Base-by-base conservation (phyloP, 92 coral and sea anemone genomes). In the Siderastrea siderea region DNA sequence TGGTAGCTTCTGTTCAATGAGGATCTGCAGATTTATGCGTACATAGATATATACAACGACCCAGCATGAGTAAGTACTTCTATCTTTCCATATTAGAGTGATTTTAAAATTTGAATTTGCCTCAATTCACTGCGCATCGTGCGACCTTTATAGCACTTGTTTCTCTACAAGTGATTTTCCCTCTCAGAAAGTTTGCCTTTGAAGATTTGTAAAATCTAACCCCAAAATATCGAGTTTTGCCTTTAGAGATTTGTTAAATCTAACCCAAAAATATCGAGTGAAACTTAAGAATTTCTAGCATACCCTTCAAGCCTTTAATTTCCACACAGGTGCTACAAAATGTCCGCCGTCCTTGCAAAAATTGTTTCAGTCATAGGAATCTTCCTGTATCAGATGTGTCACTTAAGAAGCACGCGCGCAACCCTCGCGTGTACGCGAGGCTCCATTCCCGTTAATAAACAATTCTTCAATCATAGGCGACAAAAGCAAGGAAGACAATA, bases 401-500 rank as follows among this genome's bases (percentile, higher is more conserved):
- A 45, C 53, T 6, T 26, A 26, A 26, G 16, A 45, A 4, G 16
- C 52, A 17, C 58, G 57, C 78, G 78, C 17, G 60, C 57, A 51
- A 51, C 3, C 59, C 78, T 47, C 59, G 62, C 78, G 74, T 8
- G 55, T 16, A 13, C 78, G 45, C 14, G 78, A 5, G 45, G 10
- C 55, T 71, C 43, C 4, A 67, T 26, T 19, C 9, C 6, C 19
- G 54, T 51, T 65, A 66, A 65, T 48, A 16, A 65, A 26, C 48
- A 38, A 12, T 57, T 46, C n/a, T 53, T 81, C 43, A 54, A 5
- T 44, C 52, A 47, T 81, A 81, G 86, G 54, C 47, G 77, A 81
- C 50, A 44, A 69, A 48, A 53, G 54, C 47, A 69, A 69, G 12
- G 77, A 57, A 1, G 86, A 57, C n/a, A 83, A 83, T 11, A 73